These are phyloP conservation scores for Temnothorax rugatulus DNA, from an alignment of 2,888 invertebrate genomes.

Conservation along the genomic window DNA sequence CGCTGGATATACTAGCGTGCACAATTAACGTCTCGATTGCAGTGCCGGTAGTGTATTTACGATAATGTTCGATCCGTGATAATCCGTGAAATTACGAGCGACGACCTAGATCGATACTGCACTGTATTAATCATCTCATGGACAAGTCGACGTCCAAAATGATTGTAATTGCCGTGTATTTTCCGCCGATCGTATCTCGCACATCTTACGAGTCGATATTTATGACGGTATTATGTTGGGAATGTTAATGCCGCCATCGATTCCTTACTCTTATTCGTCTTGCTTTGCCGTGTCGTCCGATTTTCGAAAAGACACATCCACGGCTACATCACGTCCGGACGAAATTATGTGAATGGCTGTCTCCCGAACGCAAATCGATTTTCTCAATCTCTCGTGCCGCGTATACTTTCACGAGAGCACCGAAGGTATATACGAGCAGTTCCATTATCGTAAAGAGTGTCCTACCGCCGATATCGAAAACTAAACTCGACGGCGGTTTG, in stretches of 20 bases:
- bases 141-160: slow-evolving; percentile 69
- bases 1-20: neutral
- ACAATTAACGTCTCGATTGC: slow-evolving; percentile 45
- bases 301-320: slow-evolving; percentile 28
- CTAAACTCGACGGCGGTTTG: slow-evolving; percentile 47
- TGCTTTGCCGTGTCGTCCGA: slow-evolving; percentile 29
- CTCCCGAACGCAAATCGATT: slow-evolving; percentile 43
- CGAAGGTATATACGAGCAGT: slow-evolving; percentile 22
- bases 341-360: slow-evolving; percentile 42
- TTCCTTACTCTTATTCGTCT: slow-evolving; percentile 42
- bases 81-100: slow-evolving; percentile 23
- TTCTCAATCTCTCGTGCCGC: slow-evolving; percentile 35
- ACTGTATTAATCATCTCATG: slow-evolving; percentile 62
- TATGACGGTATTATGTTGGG: slow-evolving; percentile 77
- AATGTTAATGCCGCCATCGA: slow-evolving; percentile 74
- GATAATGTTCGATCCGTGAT: slow-evolving; percentile 9
- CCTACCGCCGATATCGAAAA: slow-evolving; percentile 50
- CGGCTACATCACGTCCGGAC: neutral
- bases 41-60: slow-evolving; percentile 14
- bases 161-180: slow-evolving; percentile 79
- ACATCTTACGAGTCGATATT: slow-evolving; percentile 77
- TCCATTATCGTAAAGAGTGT: slow-evolving; percentile 54
- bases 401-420: neutral
- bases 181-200: slow-evolving; percentile 76
- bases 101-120: slow-evolving; percentile 56